Evolutionary conservation across 1,140 invertebrate species (phyloP), one percentile per base, ranked within the genome.

Genomic region (Dendroctonus ponderosae): DNA sequence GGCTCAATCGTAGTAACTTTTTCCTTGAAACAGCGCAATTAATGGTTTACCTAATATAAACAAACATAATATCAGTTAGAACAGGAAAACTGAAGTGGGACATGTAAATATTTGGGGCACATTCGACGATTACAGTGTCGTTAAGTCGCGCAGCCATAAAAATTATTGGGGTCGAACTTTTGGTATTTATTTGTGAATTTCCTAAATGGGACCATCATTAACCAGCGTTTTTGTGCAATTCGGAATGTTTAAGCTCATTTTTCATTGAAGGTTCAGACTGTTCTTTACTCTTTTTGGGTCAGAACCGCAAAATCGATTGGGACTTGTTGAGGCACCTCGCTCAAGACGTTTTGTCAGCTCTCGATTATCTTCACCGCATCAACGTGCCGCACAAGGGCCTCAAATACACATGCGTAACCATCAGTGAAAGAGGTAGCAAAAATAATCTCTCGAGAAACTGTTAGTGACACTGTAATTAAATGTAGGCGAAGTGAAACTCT

Each of bases 331-430:
- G 86, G 9, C 81, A 85, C 76, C 84, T 90, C 66, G 83, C 87
- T 2, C 79, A 76, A 6, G 87, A 86, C 50, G 81, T 92, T 15
- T 75, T 93, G 0, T 81, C 84, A 52, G 88, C 87, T 3, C 71
- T 94, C 6, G 78, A 85, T 12, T 91, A 86, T 76, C 78, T 94
- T 9, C 91, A 93, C 74, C 80, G 85, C 50, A 91, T 92, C 74
- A 88, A 88, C 71, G 85, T 93, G 7, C 87, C 91, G 0, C 91
- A 93, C 76, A 89, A 88, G 74, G 86, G 90, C 79, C 74, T 94
- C 7, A 78, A 86, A 11, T 84, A 86, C 54, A 82, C 83, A 7
- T 89, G 85, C 71, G 81, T 91, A 44, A 88, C 88, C 72, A 57
- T 76, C 14, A 63, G 53, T 46, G 64, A 80, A n/a, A 75, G 73